phyloP scores from a whole-genome alignment of 2,888 invertebrate species.

The Elmis aenea region DNA sequence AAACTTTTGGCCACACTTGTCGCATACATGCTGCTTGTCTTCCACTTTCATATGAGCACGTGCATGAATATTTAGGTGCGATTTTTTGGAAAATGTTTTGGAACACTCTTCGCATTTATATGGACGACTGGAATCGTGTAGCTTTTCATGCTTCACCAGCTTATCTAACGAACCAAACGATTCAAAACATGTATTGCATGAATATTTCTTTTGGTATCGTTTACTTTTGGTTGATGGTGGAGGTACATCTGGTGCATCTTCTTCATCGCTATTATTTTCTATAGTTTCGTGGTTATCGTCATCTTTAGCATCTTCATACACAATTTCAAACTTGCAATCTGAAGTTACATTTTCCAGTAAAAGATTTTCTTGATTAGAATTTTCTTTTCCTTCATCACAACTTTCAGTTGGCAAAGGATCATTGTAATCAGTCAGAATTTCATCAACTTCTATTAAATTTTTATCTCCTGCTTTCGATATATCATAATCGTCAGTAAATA shows the following conservation, averaged over 20 bases:
- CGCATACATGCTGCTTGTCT: slow-evolving; percentile 23
- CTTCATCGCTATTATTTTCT: not conserved
- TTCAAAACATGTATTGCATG: slow-evolving; percentile 18
- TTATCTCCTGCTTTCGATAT: too few species aligned
- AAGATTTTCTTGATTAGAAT: not conserved
- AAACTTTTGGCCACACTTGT: slow-evolving; percentile 33
- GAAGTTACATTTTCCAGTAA: slow-evolving; percentile 2
- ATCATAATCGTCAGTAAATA: too few species aligned
- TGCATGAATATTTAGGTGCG: slow-evolving; percentile 21
- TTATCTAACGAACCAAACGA: slow-evolving; percentile 11
- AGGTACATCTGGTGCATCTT: not conserved
- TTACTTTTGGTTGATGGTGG: not conserved
- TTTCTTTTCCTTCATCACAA: slow-evolving; percentile 1
- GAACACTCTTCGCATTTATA: slow-evolving; percentile 25
- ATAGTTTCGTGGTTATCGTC: not conserved
- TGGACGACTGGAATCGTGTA: slow-evolving; percentile 9
- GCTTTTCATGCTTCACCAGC: slow-evolving; percentile 12
- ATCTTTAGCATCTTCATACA: slow-evolving; percentile 2
- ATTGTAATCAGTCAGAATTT: not conserved
- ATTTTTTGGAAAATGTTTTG: slow-evolving; percentile 20
- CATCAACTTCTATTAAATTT: too few species aligned
- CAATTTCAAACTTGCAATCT: not conserved
- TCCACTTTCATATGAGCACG: slow-evolving; percentile 20
- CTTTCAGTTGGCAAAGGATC: not conserved
- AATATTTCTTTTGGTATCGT: slow-evolving; percentile 3